Base-by-base conservation (phyloP, 2,888 invertebrate species). In the Hirtodrosophila histrioides region DNA sequence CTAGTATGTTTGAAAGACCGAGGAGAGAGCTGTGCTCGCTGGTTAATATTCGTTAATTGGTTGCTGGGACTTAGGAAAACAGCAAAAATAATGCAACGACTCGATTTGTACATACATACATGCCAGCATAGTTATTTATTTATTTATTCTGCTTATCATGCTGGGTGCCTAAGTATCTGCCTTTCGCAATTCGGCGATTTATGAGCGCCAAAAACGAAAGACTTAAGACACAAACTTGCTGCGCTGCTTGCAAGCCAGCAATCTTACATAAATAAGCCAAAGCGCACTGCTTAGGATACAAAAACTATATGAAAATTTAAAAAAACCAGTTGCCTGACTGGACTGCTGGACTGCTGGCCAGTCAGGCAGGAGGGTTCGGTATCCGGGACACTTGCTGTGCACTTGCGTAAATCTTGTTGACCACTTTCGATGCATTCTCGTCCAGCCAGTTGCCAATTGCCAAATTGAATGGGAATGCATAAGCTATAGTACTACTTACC, bases 171-270 rank as follows among this genome's bases (percentile, higher is more conserved):
- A 9, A 31, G 31, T 31, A 36, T 49, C 50, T 51, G 48, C 40
- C 49, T 69, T 62, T 78, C 70, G 75, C 79, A 82, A 77, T 78
- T 57, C 50, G 27, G 49, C 44, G 39, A 51, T 71, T 71, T 70
- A 71, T 65, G 73, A 70, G 44, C 56, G 44, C 51, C 57, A 64
- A 71, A 81, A 81, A 65, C 67, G 63, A 69, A 84, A 78, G 70
- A 84, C 82, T 77, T 62, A 76, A 80, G 85, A 44, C 81, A 73
- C 69, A 80, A 78, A 65, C 85, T 80, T 74, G 79, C 31, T 67
- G 65, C 27, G 27, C 4, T 5, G 64, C 66, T 49, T 11, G 44
- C 49, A 50, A 44, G 48, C 17, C 57, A 4, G 50, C 74, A 50
- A 58, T 31, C 76, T 77, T 81, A 81, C 78, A 78, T 83, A 79